These are phyloP conservation scores for Dendrocopos noguchii DNA, from an alignment of 2,113 vertebrate genomes.

Conservation along the genomic window DNA sequence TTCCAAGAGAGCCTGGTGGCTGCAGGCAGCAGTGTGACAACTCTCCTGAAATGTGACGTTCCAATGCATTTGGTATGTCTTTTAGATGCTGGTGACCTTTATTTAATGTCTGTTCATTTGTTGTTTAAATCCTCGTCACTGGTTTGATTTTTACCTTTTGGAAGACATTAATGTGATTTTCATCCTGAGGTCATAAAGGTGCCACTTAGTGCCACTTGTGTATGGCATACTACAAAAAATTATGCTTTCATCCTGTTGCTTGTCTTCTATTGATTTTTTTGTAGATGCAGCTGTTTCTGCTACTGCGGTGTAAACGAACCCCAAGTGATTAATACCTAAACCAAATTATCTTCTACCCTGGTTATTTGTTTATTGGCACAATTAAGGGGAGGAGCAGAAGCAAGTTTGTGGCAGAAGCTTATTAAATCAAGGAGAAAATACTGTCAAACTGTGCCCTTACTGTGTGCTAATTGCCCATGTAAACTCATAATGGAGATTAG, in stretches of 20 bases:
- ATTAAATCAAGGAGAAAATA: neutral
- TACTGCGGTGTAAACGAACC: neutral
- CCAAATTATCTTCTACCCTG: neutral
- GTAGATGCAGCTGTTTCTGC: neutral
- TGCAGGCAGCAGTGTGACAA: constrained; percentile 60
- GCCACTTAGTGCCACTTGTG: neutral
- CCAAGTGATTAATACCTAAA: neutral
- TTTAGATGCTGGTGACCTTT: neutral
- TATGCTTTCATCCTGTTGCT: neutral
- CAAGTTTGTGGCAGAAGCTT: neutral
- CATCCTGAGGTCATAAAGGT: neutral
- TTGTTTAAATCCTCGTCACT: neutral
- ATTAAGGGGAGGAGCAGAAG: neutral
- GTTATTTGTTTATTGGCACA: neutral
- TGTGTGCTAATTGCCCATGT: neutral
- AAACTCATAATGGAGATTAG: neutral
- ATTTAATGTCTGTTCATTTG: neutral
- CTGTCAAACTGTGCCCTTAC: neutral
- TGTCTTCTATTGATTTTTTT: neutral
- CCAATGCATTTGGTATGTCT: constrained; percentile 85
- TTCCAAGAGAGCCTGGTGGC: constrained; percentile 89
- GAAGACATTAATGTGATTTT: neutral
- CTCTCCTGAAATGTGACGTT: constrained; percentile 53
- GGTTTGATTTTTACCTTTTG: neutral
- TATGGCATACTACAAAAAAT: neutral